Evolutionary conservation across 2,888 invertebrate species (phyloP).

Genomic region (Scaptomyza polygonia): DNA sequence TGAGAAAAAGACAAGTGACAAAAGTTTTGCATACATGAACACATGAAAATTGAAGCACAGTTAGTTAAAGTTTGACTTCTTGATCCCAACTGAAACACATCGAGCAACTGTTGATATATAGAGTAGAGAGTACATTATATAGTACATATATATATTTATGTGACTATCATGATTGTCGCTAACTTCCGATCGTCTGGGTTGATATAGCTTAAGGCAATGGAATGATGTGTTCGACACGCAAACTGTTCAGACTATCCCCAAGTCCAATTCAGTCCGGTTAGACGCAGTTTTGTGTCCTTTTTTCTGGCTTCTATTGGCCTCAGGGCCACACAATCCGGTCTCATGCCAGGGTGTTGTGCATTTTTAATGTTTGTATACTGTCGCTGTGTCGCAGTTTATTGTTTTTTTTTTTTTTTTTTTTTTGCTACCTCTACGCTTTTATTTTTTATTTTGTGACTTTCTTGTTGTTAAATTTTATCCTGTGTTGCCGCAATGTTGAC

Average conservation of each 20-base stretch:
- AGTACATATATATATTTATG: conserved; percentile 3
- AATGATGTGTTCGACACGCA: conserved; percentile 59
- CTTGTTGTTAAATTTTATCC: conserved; percentile 26
- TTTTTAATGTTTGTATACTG: conserved; percentile 72
- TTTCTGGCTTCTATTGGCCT: conserved; percentile 24
- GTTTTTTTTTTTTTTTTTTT: conserved; percentile 16
- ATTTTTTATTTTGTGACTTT: conserved; percentile 16
- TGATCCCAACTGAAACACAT: conserved; percentile 15
- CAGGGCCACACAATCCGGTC: conserved; percentile 35
- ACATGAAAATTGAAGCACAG: conserved; percentile 15
- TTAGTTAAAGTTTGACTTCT: conserved; percentile 19
- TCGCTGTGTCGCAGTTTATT: conserved; percentile 70
- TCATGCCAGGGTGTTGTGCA: conserved; percentile 51
- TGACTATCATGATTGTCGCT: conserved; percentile 51
- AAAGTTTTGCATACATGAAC: conserved; percentile 35
- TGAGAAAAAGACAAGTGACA: conserved; percentile 15
- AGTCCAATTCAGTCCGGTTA: conserved; percentile 5
- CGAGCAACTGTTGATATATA: neutral
- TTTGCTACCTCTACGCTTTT: neutral
- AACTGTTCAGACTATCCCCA: conserved; percentile 21
- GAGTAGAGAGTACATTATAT: neutral
- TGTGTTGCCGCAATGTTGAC: conserved; percentile 57
- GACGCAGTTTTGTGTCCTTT: conserved; percentile 10
- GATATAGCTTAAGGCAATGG: conserved; percentile 56
- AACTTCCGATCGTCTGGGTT: conserved; percentile 53